Base-by-base conservation (phyloP, 2,888 invertebrate genomes). In the Adelognathus sp. region DNA sequence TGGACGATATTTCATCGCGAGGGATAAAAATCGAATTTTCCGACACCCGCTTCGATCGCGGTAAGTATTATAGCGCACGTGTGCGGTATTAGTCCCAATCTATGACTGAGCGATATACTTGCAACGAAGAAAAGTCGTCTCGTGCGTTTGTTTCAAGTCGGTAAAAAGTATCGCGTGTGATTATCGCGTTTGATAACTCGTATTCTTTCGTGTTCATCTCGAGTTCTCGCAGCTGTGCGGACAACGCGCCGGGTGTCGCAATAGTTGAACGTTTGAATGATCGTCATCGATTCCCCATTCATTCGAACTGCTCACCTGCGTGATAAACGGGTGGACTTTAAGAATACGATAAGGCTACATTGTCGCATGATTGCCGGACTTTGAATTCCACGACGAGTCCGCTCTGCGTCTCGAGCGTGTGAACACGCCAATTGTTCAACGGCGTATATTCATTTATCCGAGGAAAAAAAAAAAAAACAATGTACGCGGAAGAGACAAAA, bases 291-390 rank as follows among this genome's bases (percentile, higher is more conserved):
- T 16, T 1, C 16, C 21, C 24, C 6, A 41, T 41, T 18, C 52
- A 14, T 31, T 31, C 50, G 61, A 56, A 29, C 21, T 66, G 31
- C 21, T 16, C 63, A 58, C 64, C 63, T 58, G 63, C 29, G 39
- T 50, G 71, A 76, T 76, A 76, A 76, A 36, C 36, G 1, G 27
- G n/a, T n/a, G 39, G 14, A 11, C n/a, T 50, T 66, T 54, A 44
- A 44, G 39, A 56, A 14, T 36, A 16, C 72, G 77, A 72, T 72
- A 72, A 77, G 54, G 2, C 31, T 21, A 11, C 24, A 61, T 44
- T 36, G 27, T 58, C 24, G 50, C 54, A 11, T 29, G 33, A 39
- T 54, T n/a, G 58, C 46, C 50, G 63, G 27, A 63, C 56, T 73
- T 50, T n/a, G 61, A 73, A 63, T 69, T 63, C 16, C 18, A 33